A percentile compares a stretch with the other conserved stretches of the same genome.
phyloP scores from a whole-genome alignment of 1,140 invertebrate genomes.

The Leptoteleia sp. region DNA sequence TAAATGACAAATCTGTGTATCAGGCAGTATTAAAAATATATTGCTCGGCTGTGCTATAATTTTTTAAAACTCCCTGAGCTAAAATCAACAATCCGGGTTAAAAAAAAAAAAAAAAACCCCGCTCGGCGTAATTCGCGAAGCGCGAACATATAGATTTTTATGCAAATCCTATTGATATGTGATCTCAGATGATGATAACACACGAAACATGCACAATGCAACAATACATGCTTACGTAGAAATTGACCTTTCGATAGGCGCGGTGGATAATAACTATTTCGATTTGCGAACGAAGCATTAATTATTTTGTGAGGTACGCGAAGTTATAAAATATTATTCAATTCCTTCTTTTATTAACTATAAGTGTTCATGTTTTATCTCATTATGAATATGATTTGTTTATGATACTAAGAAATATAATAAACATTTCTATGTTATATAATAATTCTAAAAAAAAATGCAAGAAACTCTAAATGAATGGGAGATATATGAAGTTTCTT shows the following conservation, averaged over 20 bases:
- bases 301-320: conserved; percentile 17
- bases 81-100: conserved; percentile 62
- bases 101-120: too few species aligned
- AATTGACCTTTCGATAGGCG: conserved; percentile 70
- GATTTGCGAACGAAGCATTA: conserved; percentile 53
- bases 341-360: too few species aligned
- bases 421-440: too few species aligned
- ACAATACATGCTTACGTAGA: conserved; percentile 70
- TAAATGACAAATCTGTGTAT: conserved; percentile 54
- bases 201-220: conserved; percentile 76
- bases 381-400: too few species aligned
- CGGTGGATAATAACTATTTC: conserved; percentile 48
- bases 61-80: conserved; percentile 60
- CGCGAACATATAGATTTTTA: conserved; percentile 80
- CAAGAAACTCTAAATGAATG: too few species aligned
- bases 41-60: conserved; percentile 54
- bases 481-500: too few species aligned
- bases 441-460: too few species aligned
- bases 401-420: too few species aligned
- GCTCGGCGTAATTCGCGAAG: conserved; percentile 67
- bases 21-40: conserved; percentile 59
- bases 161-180: conserved; percentile 81
- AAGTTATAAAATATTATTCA: too few species aligned
- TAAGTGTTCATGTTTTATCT: too few species aligned
- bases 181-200: conserved; percentile 76